phyloP scores from a whole-genome alignment of 2,797 vertebrate genomes.

The Argentina silus region DNA sequence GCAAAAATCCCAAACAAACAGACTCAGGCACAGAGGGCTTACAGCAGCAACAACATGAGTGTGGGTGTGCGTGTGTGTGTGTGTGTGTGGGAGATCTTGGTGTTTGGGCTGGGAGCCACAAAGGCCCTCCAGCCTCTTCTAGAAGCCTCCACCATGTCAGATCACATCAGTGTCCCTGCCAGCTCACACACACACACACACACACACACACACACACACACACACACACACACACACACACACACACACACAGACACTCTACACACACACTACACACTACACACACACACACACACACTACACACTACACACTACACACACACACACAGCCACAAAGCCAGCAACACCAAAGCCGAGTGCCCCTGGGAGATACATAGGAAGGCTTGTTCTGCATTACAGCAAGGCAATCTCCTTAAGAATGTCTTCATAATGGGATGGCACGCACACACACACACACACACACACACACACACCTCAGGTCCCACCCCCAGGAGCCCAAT shows the following conservation, averaged over 20 bases:
- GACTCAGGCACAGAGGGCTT: slow-evolving; percentile 5
- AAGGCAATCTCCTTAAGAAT: slow-evolving; percentile 25
- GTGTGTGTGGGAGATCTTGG: slow-evolving; percentile 13
- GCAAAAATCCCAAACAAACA: slow-evolving; percentile 8
- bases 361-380: background rate
- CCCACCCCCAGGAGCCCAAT: slow-evolving; percentile 29
- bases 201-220: slow-evolving; percentile 17
- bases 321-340: slow-evolving; percentile 20
- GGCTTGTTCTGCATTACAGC: background rate
- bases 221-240: slow-evolving; percentile 15
- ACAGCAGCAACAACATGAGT: slow-evolving; percentile 8
- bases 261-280: slow-evolving; percentile 5
- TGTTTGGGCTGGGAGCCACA: slow-evolving; percentile 47
- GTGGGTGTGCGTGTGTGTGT: background rate
- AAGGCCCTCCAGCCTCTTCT: slow-evolving; percentile 60
- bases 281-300: background rate
- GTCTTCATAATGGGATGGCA: slow-evolving; percentile 23
- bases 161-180: slow-evolving; percentile 56
- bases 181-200: slow-evolving; percentile 38
- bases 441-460: slow-evolving; percentile 24
- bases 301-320: slow-evolving; percentile 14
- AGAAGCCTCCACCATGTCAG: slow-evolving; percentile 65
- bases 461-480: slow-evolving; percentile 14
- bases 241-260: slow-evolving; percentile 32
- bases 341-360: no score